Percentiles rank a stretch among this genome's conserved stretches.
These are phyloP conservation scores for Ochotona curzoniae DNA, from an alignment of 2,113 vertebrate genomes.

Conservation along the genomic window DNA sequence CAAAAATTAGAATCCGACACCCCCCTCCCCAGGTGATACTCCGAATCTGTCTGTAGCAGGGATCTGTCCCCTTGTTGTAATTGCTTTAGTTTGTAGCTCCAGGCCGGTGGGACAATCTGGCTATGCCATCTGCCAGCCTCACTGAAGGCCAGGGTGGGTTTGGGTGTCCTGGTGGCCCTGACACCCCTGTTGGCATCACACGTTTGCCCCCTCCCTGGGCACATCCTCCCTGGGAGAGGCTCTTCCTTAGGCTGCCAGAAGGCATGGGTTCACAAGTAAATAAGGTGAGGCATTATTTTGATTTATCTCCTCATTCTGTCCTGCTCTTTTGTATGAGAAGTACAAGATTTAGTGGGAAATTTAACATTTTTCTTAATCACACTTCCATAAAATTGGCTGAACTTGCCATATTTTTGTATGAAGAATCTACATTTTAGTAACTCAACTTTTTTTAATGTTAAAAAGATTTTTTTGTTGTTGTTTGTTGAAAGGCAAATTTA, in stretches of 20 bases:
- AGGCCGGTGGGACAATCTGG: slow-evolving; percentile 77
- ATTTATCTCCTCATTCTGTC: neutral
- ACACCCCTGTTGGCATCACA: neutral
- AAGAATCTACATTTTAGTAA: slow-evolving; percentile 35
- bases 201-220: neutral
- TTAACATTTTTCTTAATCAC: slow-evolving; percentile 7
- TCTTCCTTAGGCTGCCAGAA: slow-evolving; percentile 18
- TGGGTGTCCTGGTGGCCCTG: slow-evolving; percentile 51
- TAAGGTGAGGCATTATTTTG: neutral
- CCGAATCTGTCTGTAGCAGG: slow-evolving; percentile 55
- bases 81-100: slow-evolving; percentile 72
- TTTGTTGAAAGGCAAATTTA: no score
- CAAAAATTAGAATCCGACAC: slow-evolving; percentile 9
- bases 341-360: slow-evolving; percentile 14
- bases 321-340: slow-evolving; percentile 20
- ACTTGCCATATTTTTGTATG: slow-evolving; percentile 21
- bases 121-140: slow-evolving; percentile 74
- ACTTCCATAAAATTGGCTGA: slow-evolving; percentile 16
- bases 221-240: neutral
- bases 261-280: slow-evolving; percentile 57
- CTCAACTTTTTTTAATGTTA: neutral
- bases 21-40: slow-evolving; percentile 6
- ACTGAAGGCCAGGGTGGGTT: slow-evolving; percentile 62
- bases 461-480: no score
- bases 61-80: slow-evolving; percentile 64